phyloP scores from a whole-genome alignment of 35 echinoderm and acorn worm genomes.

The Nesometra sesokonis region DNA sequence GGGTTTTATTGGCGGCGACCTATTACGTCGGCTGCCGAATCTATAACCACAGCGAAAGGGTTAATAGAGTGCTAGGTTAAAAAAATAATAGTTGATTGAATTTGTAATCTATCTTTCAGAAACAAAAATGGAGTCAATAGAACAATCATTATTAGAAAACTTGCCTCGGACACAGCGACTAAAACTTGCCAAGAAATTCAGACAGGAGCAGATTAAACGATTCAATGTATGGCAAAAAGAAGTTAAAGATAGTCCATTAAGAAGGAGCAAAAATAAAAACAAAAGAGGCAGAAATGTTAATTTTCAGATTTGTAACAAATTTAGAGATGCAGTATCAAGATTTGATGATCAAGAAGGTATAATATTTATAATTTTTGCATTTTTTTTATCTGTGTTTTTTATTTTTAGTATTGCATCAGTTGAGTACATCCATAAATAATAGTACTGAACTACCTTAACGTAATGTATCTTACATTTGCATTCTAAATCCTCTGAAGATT shows the following conservation, averaged over 20 bases:
- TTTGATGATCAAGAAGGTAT: constrained; percentile 79
- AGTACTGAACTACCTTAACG: too few relatives aligned
- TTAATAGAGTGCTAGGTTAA: too few relatives aligned
- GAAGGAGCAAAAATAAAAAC: constrained; percentile 11
- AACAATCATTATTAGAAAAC: constrained; percentile 16
- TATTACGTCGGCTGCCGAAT: too few relatives aligned
- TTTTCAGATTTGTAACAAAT: constrained; percentile 32
- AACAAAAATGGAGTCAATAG: constrained; percentile 5
- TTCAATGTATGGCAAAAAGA: constrained; percentile 50
- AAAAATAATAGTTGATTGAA: neutral
- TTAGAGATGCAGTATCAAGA: constrained; percentile 57
- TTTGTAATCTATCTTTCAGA: neutral
- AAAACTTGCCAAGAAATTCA: constrained; percentile 51
- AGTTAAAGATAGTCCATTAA: neutral
- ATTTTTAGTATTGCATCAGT: too few relatives aligned
- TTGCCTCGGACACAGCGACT: constrained; percentile 37
- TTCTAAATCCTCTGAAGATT: too few relatives aligned
- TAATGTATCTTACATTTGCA: too few relatives aligned
- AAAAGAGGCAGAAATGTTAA: constrained; percentile 29
- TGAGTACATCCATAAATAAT: too few relatives aligned
- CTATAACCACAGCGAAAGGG: too few relatives aligned
- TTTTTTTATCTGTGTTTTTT: neutral
- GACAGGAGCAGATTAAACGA: constrained; percentile 61
- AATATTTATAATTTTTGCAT: neutral
- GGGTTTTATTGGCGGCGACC: too few relatives aligned